Evolutionary conservation across 2,888 invertebrate species (phyloP), one percentile per base, ranked within the genome.

Genomic region (Troides helena): DNA sequence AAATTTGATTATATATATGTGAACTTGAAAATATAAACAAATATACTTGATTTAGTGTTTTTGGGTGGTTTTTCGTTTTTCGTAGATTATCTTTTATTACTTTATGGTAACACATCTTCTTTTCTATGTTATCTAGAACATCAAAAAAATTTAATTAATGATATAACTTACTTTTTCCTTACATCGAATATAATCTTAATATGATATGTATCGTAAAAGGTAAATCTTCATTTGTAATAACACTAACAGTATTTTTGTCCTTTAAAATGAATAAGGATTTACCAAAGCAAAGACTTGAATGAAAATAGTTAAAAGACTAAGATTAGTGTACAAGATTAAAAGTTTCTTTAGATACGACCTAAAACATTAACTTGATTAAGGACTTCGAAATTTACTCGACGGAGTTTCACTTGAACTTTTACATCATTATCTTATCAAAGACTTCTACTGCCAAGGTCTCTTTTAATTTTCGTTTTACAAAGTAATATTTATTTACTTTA

Each of bases 391-490:
- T 50, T 50, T 50, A 50, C 18, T 50, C 14, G 50, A 50, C 50
- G 50, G 50, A 57, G 57, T 57, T n/a, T 57, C 21, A 18, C 21
- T 57, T 21, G 21, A 57, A 21, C 57, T 23, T 57, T 57, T 57
- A 21, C n/a, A 10, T 21, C 21, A 21, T 57, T 57, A 57, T 57
- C 57, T 57, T 57, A 57, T 57, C 57, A 57, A 57, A 57, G 57
- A 57, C n/a, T 57, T 17, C 50, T 50, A 17, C 14, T 50, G 18
- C 50, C 50, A 50, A 18, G 4, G 50, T 50, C 5, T 14, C 18
- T 2, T 14, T 50, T 50, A 14, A 18, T 50, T 50, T 50, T 50
- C 18, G 18, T 50, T 50, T 17, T 50, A 50, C 50, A 50, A 50
- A 39, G 39, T 39, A 50, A 50, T 50, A 50, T 50, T 17, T 5